A percentile compares a stretch with the other conserved stretches of the same genome.
These are phyloP conservation scores for Laticauda laticaudata DNA, from an alignment of 2,113 vertebrate species.

Conservation along the genomic window DNA sequence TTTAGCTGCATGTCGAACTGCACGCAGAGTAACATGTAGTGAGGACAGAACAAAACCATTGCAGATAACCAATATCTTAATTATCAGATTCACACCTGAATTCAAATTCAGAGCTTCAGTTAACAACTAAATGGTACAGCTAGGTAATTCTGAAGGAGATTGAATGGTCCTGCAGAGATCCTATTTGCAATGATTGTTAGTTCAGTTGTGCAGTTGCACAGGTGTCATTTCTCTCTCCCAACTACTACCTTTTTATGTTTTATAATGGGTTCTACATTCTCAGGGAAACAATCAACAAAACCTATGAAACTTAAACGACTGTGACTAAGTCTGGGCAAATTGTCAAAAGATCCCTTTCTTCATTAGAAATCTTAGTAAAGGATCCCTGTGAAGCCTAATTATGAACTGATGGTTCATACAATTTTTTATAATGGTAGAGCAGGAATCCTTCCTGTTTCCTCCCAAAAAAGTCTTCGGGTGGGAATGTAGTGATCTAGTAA, in stretches of 20 bases:
- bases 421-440: background rate
- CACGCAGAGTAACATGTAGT: no score
- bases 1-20: no score
- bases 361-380: background rate
- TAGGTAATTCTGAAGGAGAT: background rate
- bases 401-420: background rate
- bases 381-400: background rate
- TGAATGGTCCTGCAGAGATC: background rate
- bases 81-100: background rate
- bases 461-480: background rate
- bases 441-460: background rate
- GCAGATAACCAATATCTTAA: background rate
- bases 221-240: background rate
- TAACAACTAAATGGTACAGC: background rate
- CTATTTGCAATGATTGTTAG: background rate
- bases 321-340: background rate
- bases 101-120: background rate
- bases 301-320: background rate
- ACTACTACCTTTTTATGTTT: background rate
- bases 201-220: background rate
- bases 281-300: background rate
- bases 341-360: background rate
- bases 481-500: background rate
- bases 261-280: background rate
- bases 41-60: no score